A percentile compares a stretch with the other conserved stretches of the same genome.
Evolutionary conservation across 2,888 invertebrate genomes (phyloP).

Genomic region (Selenia dentaria): DNA sequence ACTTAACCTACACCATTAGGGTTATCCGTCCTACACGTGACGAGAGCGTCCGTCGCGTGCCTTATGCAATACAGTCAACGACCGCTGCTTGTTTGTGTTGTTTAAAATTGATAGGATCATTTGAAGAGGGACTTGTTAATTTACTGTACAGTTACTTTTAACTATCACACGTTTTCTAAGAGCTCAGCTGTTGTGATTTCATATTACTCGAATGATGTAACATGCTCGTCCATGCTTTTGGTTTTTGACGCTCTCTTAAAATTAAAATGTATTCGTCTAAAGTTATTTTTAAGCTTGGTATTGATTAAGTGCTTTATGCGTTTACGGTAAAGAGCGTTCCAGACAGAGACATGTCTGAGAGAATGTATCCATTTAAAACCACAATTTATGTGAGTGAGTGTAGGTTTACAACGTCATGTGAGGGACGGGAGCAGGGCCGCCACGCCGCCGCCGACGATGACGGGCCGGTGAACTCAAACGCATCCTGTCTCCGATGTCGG

Average conservation of each 20-base stretch:
- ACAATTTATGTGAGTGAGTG: constrained; percentile 64
- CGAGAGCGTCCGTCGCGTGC: constrained; percentile 50
- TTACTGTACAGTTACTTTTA: constrained; percentile 43
- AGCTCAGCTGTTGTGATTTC: constrained; percentile 39
- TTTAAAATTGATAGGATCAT: constrained; percentile 57
- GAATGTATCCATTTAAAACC: constrained; percentile 62
- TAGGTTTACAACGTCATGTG: constrained; percentile 60
- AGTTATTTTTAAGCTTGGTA: constrained; percentile 17
- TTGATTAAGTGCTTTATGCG: constrained; percentile 21
- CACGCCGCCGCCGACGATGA: constrained; percentile 18
- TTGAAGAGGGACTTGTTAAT: constrained; percentile 50
- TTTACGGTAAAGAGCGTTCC: constrained; percentile 33
- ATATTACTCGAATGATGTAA: constrained; percentile 35
- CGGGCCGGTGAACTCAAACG: constrained; percentile 62
- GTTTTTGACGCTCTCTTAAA: constrained; percentile 15
- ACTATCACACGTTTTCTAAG: constrained; percentile 56
- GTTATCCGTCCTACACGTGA: constrained; percentile 66
- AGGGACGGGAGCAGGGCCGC: constrained; percentile 54
- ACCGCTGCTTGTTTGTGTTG: constrained; percentile 62
- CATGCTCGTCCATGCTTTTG: constrained; percentile 13
- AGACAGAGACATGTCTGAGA: constrained; percentile 40
- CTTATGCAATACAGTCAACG: constrained; percentile 75
- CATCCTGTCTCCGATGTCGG: constrained; percentile 74
- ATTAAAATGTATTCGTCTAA: constrained; percentile 15
- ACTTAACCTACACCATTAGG: constrained; percentile 60